Base-by-base conservation (phyloP, 2,113 vertebrate species). In the Salvator merianae region DNA sequence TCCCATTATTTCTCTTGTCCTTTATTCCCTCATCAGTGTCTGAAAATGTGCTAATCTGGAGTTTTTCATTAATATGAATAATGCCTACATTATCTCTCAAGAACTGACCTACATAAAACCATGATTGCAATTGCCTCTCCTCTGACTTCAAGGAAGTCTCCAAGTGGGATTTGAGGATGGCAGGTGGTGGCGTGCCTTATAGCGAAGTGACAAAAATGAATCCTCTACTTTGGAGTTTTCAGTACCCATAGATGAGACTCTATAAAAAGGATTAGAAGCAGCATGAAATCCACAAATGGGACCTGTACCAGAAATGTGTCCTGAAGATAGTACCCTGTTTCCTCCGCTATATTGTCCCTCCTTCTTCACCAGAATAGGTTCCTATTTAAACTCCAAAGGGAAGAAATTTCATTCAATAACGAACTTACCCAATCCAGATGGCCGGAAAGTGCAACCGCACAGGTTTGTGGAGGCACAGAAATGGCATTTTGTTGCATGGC, bases 21-120 rank as follows among this genome's bases (percentile, higher is more conserved):
- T 43, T 18, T 83, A n/a, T 16, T 53, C 63, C 26, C 82, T 63
- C 7, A 9, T 9, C 82, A 68, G 59, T 68, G 22, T 34, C n/a
- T 66, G 6, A 80, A 76, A 68, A 76, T 76, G n/a, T 30, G 5
- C 63, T 84, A 34, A 55, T 30, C 72, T 38, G 62, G 72, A 66
- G 50, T 55, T 77, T 68, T 77, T 24, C 65, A 69, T 84, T 55
- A 53, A 38, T 84, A 66, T 84, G 63, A 68, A 68, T 38, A 84
- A 53, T 5, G 8, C 26, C 34, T 70, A 53, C 16, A 38, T 84
- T 69, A 55, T 69, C 73, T 40, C 72, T n/a, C 12, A 55, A 53
- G 62, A 28, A 66, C n/a, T 68, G 62, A 76, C 82, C 82, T 83
- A 55, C 34, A 76, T 74, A 66, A 68, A 34, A 28, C 22, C 4